Conservation (phyloP, 2,888 invertebrate genomes). For the Noctua janthina region DNA sequence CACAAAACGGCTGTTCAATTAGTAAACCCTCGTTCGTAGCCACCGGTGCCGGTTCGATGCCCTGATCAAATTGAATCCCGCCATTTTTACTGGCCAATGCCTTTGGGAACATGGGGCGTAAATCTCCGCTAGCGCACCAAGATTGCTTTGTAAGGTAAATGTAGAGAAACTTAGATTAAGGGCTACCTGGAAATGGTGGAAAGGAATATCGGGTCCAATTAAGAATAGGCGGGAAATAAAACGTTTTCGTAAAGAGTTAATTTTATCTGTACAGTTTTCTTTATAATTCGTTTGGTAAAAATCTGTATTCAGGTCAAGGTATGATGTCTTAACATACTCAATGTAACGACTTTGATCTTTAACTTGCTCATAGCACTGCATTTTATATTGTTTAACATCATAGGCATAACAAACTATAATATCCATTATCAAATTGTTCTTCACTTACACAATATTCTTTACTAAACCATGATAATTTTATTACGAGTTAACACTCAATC, state of each 20-base stretch:
- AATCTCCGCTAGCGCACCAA: constrained; percentile 44
- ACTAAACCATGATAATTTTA: constrained; percentile 48
- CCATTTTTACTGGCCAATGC: constrained; percentile 64
- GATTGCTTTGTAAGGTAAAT: constrained; percentile 52
- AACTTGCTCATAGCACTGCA: constrained; percentile 12
- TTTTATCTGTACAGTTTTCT: constrained; percentile 8
- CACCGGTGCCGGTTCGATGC: constrained; percentile 66
- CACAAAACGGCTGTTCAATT: constrained; percentile 64
- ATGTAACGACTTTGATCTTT: constrained; percentile 35
- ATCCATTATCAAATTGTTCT: constrained; percentile 30
- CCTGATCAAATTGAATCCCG: constrained; percentile 67
- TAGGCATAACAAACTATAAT: constrained; percentile 24
- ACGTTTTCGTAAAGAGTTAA: constrained; percentile 3
- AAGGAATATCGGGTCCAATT: constrained; percentile 31
- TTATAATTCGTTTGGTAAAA: constrained; percentile 2
- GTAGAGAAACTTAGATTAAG: constrained; percentile 40
- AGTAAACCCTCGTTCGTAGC: constrained; percentile 61
- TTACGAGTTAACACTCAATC: constrained; percentile 40
- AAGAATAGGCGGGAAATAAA: constrained; percentile 23
- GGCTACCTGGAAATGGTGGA: constrained; percentile 24
- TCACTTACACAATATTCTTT: constrained; percentile 38
- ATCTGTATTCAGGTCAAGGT: constrained; percentile 13
- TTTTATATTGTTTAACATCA: constrained; percentile 8
- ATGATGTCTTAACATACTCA: constrained; percentile 14
- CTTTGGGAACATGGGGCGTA: constrained; percentile 53